Conservation (phyloP, 2,113 vertebrate species). For the Anarrhichthys ocellatus region DNA sequence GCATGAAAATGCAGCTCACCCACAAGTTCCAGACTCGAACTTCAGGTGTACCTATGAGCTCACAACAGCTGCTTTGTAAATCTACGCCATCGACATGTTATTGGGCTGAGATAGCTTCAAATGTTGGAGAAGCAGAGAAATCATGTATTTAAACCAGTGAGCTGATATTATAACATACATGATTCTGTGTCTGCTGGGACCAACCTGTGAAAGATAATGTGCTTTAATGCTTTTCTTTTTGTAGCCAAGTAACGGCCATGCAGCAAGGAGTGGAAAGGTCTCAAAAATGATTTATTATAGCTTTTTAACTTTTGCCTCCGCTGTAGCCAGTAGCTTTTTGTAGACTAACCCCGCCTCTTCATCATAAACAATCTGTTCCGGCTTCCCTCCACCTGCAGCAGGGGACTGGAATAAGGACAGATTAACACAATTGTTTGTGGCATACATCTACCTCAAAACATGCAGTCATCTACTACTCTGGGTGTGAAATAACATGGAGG, state of each 20-base stretch:
- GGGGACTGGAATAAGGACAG: slow-evolving; percentile 27
- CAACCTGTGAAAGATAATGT: slow-evolving; percentile 37
- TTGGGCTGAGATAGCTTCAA: not conserved
- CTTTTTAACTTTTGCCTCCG: slow-evolving; percentile 37
- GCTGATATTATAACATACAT: slow-evolving; percentile 32
- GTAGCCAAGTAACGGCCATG: slow-evolving; percentile 74
- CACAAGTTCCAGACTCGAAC: slow-evolving; percentile 26
- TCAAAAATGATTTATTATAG: slow-evolving; percentile 36
- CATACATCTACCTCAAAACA: slow-evolving; percentile 4
- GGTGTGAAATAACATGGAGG: not conserved
- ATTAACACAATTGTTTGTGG: slow-evolving; percentile 21
- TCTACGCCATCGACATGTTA: slow-evolving; percentile 3
- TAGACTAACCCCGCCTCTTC: slow-evolving; percentile 65
- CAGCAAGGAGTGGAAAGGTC: slow-evolving; percentile 75
- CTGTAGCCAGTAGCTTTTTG: slow-evolving; percentile 42
- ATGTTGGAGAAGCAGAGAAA: slow-evolving; percentile 21
- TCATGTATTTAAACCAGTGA: slow-evolving; percentile 56
- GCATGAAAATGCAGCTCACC: slow-evolving; percentile 58
- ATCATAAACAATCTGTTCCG: slow-evolving; percentile 24
- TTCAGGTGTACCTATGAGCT: slow-evolving; percentile 7
- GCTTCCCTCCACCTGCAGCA: slow-evolving; percentile 1
- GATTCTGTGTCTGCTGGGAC: slow-evolving; percentile 45
- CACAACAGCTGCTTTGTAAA: slow-evolving; percentile 34
- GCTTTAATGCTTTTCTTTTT: slow-evolving; percentile 69
- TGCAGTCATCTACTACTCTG: slow-evolving; percentile 4